Percentiles rank a stretch among this genome's conserved stretches.
Conservation (phyloP, 2,888 invertebrate species). For the Drosophila koepferae region DNA sequence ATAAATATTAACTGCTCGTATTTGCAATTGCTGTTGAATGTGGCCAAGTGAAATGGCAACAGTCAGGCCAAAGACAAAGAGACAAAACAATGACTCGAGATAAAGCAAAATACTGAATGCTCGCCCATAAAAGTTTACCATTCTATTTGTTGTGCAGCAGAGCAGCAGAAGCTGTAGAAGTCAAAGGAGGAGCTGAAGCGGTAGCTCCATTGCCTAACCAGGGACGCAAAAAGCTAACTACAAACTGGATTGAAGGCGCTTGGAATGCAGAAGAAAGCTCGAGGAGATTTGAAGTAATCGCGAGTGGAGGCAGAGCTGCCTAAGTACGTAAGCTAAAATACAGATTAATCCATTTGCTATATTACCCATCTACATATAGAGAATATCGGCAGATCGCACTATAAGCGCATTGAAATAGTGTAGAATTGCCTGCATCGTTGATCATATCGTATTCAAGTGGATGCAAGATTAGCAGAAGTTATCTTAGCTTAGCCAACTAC, state of each 20-base stretch:
- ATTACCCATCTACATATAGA: too few species aligned
- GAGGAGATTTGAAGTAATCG: not conserved
- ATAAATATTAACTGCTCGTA: slow-evolving; percentile 65
- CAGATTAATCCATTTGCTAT: too few species aligned
- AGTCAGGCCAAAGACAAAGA: slow-evolving; percentile 11
- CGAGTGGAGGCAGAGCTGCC: too few species aligned
- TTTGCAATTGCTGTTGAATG: slow-evolving; percentile 58
- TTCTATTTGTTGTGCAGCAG: slow-evolving; percentile 12
- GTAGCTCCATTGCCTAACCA: not conserved
- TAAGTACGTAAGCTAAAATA: too few species aligned
- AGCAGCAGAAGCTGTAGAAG: not conserved
- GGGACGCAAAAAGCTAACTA: not conserved
- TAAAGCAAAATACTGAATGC: slow-evolving; percentile 21
- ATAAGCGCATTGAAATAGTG: too few species aligned
- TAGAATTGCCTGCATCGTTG: too few species aligned
- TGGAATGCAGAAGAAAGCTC: too few species aligned
- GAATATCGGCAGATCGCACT: too few species aligned
- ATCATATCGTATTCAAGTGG: too few species aligned
- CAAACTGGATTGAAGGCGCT: not conserved
- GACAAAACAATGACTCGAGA: slow-evolving; percentile 34
- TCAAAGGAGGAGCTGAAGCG: not conserved
- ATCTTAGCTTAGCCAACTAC: too few species aligned
- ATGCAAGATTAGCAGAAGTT: too few species aligned
- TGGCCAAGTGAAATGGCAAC: slow-evolving; percentile 42
- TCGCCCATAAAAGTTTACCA: slow-evolving; percentile 15